A percentile compares a stretch with the other conserved stretches of the same genome.
Conservation (phyloP, 2,113 vertebrate species). For the Chamaea fasciata region DNA sequence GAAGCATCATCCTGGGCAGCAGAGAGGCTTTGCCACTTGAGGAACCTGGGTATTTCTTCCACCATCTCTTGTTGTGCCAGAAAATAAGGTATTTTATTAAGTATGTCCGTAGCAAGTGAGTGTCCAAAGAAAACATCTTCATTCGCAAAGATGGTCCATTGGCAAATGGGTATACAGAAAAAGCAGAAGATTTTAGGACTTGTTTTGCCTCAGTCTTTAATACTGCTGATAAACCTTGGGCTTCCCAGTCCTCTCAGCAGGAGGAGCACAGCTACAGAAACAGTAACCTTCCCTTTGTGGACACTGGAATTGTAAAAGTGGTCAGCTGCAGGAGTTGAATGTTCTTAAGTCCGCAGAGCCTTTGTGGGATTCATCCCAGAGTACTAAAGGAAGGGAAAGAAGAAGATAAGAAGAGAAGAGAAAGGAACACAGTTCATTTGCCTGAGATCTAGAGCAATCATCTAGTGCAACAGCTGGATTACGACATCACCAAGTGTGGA, state of each 20-base stretch:
- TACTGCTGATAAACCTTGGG: not conserved
- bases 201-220: not conserved
- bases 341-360: not conserved
- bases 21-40: not conserved
- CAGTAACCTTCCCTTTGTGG: not conserved
- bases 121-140: not conserved
- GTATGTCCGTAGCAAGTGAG: not conserved
- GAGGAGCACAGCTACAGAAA: not conserved
- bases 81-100: not conserved
- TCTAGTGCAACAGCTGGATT: not conserved
- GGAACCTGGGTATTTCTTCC: not conserved
- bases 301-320: not conserved
- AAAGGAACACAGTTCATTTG: not conserved
- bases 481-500: not conserved
- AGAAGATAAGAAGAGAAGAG: not conserved
- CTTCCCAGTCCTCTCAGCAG: not conserved
- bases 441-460: not conserved
- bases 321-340: not conserved
- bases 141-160: not conserved
- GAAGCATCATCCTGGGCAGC: not conserved
- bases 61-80: not conserved
- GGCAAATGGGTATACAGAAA: not conserved
- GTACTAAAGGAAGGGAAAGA: not conserved
- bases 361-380: not conserved
- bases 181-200: not conserved